Base-by-base conservation (phyloP, 2,888 invertebrate genomes). In the Drosophila formosana region DNA sequence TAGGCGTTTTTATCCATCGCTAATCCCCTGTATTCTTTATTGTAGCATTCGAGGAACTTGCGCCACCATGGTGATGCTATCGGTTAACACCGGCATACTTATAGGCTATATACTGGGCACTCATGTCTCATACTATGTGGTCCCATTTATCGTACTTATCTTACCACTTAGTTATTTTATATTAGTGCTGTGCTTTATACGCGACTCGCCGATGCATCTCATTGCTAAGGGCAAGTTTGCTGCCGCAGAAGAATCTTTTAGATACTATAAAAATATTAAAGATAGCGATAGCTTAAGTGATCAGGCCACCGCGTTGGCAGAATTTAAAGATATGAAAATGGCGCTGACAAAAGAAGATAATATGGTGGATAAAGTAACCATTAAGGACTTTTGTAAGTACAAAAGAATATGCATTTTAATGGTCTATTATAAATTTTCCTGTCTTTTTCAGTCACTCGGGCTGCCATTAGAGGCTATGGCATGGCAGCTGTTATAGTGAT, bases 1-100 rank as follows among this genome's bases (percentile, higher is more conserved):
- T 37, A 37, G 4, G 4, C 4, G 5, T n/a, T 2, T 37, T 37
- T 11, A 1, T 18, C 18, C 18, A 18, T 18, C 2, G 18, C 18
- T n/a, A n/a, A 37, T n/a, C n/a, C 5, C 30, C 30, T 6, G 1
- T 2, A 3, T n/a, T 37, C n/a, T 37, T 11, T 5, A 39, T 82
- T 73, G 2, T 52, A 91, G 91, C 32, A 85, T 91, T 28, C 91
- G 92, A 7, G 92, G 92, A 8, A 84, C 88, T 3, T 75, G 91
- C 6, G 81, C 89, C 3, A 83, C 91, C 6, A 78, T 91, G 75
- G 78, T 90, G 2, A 83, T 89, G 72, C 66, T 91, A 13, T 79
- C 88, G 7, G 66, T 91, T 3, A 91, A 91, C 57, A 65, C 77
- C 25, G 92, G 92, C 5, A 75, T 90, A 13, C 72, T 92, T 0